Percentiles rank a stretch among this genome's conserved stretches.
These are phyloP conservation scores for Plotosus lineatus DNA, from an alignment of 2,113 vertebrate species.

Conservation along the genomic window DNA sequence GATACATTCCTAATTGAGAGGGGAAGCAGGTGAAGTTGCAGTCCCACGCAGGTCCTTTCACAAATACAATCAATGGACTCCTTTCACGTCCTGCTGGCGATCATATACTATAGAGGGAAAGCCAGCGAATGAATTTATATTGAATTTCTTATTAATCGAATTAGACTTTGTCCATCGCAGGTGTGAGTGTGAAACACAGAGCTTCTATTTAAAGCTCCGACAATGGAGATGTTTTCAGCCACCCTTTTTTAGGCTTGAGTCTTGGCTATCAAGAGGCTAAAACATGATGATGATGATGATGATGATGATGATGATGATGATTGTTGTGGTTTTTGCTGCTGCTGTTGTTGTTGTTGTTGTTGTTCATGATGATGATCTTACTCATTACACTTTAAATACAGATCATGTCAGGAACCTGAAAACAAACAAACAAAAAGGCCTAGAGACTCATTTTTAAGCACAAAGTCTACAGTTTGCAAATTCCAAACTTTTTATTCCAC, in stretches of 20 bases:
- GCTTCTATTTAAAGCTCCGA: constrained; percentile 77
- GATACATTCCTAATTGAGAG: constrained; percentile 99
- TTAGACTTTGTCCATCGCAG: constrained; percentile 88
- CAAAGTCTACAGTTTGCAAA: background rate
- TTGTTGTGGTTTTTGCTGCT: background rate
- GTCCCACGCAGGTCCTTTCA: constrained; percentile 93
- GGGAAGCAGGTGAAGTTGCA: constrained; percentile 98
- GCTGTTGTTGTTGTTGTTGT: too few species aligned
- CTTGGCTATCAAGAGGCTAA: constrained; percentile 40
- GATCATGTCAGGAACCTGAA: background rate
- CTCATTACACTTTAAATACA: too few species aligned
- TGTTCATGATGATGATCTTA: background rate
- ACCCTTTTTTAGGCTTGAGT: constrained; percentile 72
- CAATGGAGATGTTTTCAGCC: constrained; percentile 74
- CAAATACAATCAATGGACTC: constrained; percentile 85
- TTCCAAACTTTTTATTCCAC: background rate
- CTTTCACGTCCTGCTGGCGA: constrained; percentile 86
- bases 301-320: background rate
- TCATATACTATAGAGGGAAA: constrained; percentile 91
- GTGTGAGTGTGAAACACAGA: constrained; percentile 82
- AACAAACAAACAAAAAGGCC: background rate
- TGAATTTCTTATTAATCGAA: constrained; percentile 94
- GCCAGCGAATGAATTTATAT: constrained; percentile 94
- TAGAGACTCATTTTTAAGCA: background rate
- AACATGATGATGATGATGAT: background rate